Conservation (phyloP, 2,797 vertebrate genomes). For the Hemitrygon akajei region DNA sequence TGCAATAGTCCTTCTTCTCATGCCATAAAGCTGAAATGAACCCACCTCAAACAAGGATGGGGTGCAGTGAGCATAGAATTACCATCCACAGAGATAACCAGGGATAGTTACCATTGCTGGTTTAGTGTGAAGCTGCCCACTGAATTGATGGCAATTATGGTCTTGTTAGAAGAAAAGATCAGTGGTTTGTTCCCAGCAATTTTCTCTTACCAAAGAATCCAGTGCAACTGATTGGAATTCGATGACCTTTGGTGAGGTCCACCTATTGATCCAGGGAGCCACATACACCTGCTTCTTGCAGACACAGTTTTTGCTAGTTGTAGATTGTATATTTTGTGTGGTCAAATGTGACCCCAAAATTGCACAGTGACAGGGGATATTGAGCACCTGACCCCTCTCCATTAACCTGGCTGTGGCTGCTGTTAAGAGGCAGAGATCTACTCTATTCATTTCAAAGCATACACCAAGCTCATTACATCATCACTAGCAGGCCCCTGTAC, state of each 20-base stretch:
- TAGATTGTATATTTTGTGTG: background rate
- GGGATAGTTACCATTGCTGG: no score
- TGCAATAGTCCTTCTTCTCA: background rate
- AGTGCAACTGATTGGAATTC: background rate
- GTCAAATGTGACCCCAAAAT: background rate
- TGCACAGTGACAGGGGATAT: background rate
- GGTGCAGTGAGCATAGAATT: no score
- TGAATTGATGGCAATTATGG: background rate
- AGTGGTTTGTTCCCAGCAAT: background rate
- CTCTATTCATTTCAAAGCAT: background rate
- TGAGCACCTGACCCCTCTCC: background rate
- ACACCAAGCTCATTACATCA: background rate
- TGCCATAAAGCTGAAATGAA: background rate
- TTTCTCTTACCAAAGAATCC: background rate
- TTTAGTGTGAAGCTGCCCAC: background rate
- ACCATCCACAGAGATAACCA: no score
- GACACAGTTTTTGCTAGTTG: background rate
- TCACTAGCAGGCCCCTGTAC: no score
- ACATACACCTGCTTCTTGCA: background rate
- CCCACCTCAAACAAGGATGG: background rate
- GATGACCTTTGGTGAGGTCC: background rate
- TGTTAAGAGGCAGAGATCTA: background rate
- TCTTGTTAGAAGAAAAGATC: background rate
- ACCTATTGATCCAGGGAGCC: background rate
- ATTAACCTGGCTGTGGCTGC: background rate